Conservation (phyloP, 2,797 vertebrate genomes). For the Phyllotis vaccarum region DNA sequence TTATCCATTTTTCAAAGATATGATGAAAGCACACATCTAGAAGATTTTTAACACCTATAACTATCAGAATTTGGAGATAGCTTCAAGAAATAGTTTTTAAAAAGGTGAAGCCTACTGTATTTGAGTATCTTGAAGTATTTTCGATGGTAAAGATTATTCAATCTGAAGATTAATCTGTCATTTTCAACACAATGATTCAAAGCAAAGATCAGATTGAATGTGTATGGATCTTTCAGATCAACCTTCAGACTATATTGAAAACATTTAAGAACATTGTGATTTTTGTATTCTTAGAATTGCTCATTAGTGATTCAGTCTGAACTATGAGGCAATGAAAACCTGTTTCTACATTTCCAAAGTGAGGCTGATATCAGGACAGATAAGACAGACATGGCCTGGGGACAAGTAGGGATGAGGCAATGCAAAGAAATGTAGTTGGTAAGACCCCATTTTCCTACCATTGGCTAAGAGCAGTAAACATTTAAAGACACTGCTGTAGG, state of each 20-base stretch:
- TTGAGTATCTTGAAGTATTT: conserved; percentile 3
- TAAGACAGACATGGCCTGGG: background rate
- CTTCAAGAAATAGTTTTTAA: conserved; percentile 27
- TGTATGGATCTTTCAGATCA: background rate
- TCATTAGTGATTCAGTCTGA: background rate
- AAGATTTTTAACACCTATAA: conserved; percentile 53
- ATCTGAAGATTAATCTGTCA: conserved; percentile 26
- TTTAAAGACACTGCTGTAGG: background rate
- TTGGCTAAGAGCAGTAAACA: background rate
- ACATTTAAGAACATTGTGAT: background rate
- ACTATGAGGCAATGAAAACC: background rate
- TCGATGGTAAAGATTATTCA: conserved; percentile 48
- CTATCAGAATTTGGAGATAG: background rate
- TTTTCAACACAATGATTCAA: conserved; percentile 46
- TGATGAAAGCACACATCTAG: conserved; percentile 15
- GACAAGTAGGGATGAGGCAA: background rate
- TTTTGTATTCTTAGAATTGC: background rate
- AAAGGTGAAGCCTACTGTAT: conserved; percentile 1
- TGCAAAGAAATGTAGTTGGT: background rate
- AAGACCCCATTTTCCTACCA: background rate
- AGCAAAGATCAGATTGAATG: background rate
- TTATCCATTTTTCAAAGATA: conserved; percentile 2
- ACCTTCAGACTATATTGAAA: conserved; percentile 38
- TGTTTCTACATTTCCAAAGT: background rate
- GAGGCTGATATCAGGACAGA: background rate